Percentiles rank a stretch among this genome's conserved stretches.
Conservation (phyloP, 2,113 vertebrate species). For the Tricholaema leucomelas region DNA sequence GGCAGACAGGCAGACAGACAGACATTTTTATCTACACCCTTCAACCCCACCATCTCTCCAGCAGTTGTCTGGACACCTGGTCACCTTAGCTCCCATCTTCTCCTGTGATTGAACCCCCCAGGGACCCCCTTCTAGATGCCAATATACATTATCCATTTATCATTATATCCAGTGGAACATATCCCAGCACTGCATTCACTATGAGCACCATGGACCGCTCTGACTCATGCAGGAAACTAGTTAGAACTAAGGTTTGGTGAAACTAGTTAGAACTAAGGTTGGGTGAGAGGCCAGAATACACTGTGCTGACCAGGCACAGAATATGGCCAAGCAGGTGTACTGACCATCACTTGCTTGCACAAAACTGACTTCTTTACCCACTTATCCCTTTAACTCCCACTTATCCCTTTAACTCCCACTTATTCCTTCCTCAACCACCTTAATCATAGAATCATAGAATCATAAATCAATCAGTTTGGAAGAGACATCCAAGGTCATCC, state of each 20-base stretch:
- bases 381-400: not conserved
- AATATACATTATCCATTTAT: not conserved
- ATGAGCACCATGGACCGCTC: not conserved
- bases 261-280: not conserved
- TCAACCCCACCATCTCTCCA: not conserved
- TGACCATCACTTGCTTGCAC: not conserved
- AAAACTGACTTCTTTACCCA: not conserved
- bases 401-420: not conserved
- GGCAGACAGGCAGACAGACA: too few relatives aligned
- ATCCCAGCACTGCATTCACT: not conserved
- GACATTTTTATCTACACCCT: not conserved
- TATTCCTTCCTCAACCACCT: not conserved
- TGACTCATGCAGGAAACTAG: not conserved
- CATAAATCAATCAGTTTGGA: too few relatives aligned
- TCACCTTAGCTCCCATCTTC: not conserved
- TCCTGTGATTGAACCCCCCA: not conserved
- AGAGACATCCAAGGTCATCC: too few relatives aligned
- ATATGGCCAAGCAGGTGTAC: not conserved
- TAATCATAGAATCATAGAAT: too few relatives aligned
- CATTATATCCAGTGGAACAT: not conserved
- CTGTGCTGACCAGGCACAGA: too few relatives aligned
- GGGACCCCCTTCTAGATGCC: not conserved
- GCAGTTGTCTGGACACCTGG: not conserved
- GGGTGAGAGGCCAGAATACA: not conserved
- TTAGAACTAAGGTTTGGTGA: not conserved